Percentiles rank a stretch among this genome's conserved stretches.
phyloP scores from a whole-genome alignment of 64 coral and sea anemone species.

The Porites australiensis region DNA sequence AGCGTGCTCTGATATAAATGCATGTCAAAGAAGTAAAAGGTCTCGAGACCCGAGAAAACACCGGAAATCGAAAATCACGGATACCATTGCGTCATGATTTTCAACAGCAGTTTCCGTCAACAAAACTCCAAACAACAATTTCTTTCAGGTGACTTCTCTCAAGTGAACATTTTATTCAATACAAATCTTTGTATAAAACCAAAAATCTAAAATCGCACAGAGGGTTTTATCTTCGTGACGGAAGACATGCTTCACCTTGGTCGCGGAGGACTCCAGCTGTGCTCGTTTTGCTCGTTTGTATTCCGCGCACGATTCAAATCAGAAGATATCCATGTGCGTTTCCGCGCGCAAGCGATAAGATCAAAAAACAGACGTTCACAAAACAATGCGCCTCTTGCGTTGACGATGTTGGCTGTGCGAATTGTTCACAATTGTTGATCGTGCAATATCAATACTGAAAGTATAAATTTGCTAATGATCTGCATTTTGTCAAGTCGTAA shows the following conservation, averaged over 20 bases:
- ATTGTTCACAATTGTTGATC: not conserved
- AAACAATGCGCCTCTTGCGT: not conserved
- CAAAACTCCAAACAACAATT: not conserved
- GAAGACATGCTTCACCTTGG: not conserved
- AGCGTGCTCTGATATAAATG: not conserved
- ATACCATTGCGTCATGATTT: conserved; percentile 27
- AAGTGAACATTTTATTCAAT: not conserved
- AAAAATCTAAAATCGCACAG: not conserved
- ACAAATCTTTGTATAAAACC: too few relatives aligned
- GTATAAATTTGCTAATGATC: too few relatives aligned
- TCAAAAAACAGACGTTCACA: not conserved
- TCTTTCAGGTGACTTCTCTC: not conserved
- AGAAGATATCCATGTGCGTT: not conserved
- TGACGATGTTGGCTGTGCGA: not conserved
- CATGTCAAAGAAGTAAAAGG: not conserved
- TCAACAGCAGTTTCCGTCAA: not conserved
- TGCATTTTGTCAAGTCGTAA: too few relatives aligned
- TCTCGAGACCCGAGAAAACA: not conserved
- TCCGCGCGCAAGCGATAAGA: not conserved
- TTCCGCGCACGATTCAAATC: conserved; percentile 13
- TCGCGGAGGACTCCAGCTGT: not conserved
- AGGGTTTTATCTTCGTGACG: conserved; percentile 16
- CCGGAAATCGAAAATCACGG: conserved; percentile 43
- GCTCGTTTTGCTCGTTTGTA: not conserved
- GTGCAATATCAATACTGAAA: not conserved